Base-by-base conservation (phyloP, 2,888 invertebrate species). In the Meiosimyza platycephala region DNA sequence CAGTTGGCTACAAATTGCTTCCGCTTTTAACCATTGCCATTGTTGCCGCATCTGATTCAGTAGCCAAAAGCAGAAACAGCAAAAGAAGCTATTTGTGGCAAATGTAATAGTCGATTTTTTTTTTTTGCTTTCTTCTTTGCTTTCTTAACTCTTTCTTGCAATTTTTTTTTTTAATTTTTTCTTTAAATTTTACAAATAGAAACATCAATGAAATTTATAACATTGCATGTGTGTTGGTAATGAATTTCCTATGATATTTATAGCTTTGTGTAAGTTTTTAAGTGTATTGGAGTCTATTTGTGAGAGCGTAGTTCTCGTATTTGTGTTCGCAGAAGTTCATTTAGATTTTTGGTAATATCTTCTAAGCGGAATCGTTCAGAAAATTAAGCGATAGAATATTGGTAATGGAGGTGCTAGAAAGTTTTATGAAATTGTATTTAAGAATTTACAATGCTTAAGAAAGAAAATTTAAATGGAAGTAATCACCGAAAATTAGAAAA, bases 171-270 rank as follows among this genome's bases (percentile, higher is more conserved):
- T 33, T 28, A 7, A 12, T 52, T 57, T 59, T 33, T 57, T 28
- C 28, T 28, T 28, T 3, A 28, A 28, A 3, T 16, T 50, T 50
- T 57, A 22, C 81, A 81, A 83, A 83, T 83, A 83, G 83, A 83
- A 83, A 82, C 83, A 83, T 83, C 83, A 83, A 83, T 82, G 79
- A 82, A 83, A 83, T 83, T 83, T 82, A 77, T 76, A 73, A 79
- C 80, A 79, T 82, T 80, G 81, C 81, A 81, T 83, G 83, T 82
- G 62, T 54, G 63, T 52, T 63, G 40, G 62, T 52, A 70, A 70
- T 70, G 70, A 70, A 62, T 33, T 70, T 63, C 54, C 18, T 47
- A 6, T 70, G 51, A 33, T 59, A 68, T 66, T 68, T 68, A 68
- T 68, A 18, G 59, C 68, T 22, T 18, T 40, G 18, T 66, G 3